Conservation (phyloP, 2,113 vertebrate species). For the Camelus bactrianus region DNA sequence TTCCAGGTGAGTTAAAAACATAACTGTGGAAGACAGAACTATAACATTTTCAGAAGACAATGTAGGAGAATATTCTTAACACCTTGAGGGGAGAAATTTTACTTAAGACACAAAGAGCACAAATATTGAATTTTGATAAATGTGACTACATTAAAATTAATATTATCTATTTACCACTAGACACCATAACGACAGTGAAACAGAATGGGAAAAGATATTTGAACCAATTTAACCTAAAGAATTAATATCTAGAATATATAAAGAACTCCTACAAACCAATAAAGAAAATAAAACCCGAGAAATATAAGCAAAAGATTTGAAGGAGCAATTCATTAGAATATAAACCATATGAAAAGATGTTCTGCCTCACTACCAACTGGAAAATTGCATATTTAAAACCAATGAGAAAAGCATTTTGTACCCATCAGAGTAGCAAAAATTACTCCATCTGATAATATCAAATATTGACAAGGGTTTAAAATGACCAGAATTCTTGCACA, state of each 20-base stretch:
- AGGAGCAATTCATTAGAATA: slow-evolving; percentile 13
- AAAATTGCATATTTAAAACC: slow-evolving; percentile 38
- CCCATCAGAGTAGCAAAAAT: slow-evolving; percentile 25
- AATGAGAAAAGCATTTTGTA: slow-evolving; percentile 39
- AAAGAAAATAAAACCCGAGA: slow-evolving; percentile 15
- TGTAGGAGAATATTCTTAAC: not conserved
- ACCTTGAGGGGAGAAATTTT: not conserved
- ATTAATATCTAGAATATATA: slow-evolving; percentile 4
- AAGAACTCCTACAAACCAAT: slow-evolving; percentile 2
- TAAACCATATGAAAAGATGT: slow-evolving; percentile 10
- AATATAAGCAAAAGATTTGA: slow-evolving; percentile 17
- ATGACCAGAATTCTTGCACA: not conserved
- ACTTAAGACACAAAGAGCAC: not conserved
- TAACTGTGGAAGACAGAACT: not conserved
- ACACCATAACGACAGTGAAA: not conserved
- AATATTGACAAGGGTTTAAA: not conserved
- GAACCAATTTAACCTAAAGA: not conserved
- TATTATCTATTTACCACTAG: not conserved
- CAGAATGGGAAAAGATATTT: not conserved
- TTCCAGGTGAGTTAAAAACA: not conserved
- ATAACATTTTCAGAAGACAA: slow-evolving; percentile 27
- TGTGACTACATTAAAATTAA: slow-evolving; percentile 3
- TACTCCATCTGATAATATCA: not conserved
- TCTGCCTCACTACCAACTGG: not conserved
- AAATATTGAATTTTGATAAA: slow-evolving; percentile 15